Evolutionary conservation across 2,888 invertebrate genomes (phyloP).

Genomic region (Oligia latruncula): DNA sequence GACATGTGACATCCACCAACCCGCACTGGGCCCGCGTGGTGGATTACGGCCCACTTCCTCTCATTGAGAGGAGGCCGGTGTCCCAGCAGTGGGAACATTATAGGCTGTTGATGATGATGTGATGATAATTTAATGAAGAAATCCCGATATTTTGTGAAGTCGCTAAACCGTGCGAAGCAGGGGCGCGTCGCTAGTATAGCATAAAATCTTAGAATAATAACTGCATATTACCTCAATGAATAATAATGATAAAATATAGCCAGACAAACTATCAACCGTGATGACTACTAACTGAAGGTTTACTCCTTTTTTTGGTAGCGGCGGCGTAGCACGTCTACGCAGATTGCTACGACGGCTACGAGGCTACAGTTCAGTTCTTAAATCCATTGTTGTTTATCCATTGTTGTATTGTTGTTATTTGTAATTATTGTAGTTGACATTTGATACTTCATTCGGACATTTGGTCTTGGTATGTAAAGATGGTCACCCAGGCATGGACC

Average conservation of each 20-base stretch:
- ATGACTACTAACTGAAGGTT: not conserved
- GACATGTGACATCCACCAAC: no score
- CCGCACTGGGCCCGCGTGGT: no score
- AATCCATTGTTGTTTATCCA: not conserved
- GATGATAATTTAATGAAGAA: not conserved
- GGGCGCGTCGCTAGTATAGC: not conserved
- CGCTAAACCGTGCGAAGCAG: not conserved
- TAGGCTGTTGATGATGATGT: no score
- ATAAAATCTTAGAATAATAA: not conserved
- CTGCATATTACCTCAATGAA: no score
- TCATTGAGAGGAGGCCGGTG: no score
- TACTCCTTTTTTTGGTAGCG: not conserved
- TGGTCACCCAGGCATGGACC: no score
- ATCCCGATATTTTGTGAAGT: not conserved
- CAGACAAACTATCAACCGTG: not conserved
- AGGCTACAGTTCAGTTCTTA: not conserved
- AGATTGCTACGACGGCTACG: slow-evolving; percentile 26
- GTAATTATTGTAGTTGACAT: no score
- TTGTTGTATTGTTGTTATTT: no score
- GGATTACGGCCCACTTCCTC: no score
- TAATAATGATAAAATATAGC: not conserved
- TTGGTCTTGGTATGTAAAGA: no score
- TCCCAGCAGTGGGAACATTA: no score
- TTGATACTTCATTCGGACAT: no score
- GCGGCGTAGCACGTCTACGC: slow-evolving; percentile 26